Percentiles rank a stretch among this genome's conserved stretches.
Conservation (phyloP, 2,888 invertebrate genomes). For the Artemia sinica region DNA sequence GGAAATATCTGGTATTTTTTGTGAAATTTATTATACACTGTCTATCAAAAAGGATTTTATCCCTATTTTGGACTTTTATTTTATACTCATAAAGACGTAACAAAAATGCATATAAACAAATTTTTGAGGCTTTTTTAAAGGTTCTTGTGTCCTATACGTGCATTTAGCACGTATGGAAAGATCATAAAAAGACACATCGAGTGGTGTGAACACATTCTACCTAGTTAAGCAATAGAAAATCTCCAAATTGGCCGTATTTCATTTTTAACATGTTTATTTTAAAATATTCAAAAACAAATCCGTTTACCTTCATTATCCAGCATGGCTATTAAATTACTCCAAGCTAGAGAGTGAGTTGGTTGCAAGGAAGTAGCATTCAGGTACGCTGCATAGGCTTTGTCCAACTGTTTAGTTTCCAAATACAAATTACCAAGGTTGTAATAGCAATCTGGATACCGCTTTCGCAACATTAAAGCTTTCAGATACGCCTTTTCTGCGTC, state of each 20-base stretch:
- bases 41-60: no score
- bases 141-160: no score
- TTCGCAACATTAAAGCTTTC: slow-evolving; percentile 55
- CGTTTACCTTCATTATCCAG: slow-evolving; percentile 50
- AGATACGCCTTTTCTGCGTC: slow-evolving; percentile 62
- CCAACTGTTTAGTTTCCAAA: slow-evolving; percentile 52
- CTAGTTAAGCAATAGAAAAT: background rate
- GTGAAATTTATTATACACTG: no score
- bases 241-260: background rate
- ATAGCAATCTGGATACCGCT: slow-evolving; percentile 72
- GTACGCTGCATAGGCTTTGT: slow-evolving; percentile 64
- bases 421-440: slow-evolving; percentile 90
- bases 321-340: slow-evolving; percentile 78
- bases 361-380: slow-evolving; percentile 56
- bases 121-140: no score
- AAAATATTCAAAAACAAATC: no score
- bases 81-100: no score
- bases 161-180: no score
- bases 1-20: no score
- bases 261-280: background rate
- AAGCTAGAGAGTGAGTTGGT: slow-evolving; percentile 62
- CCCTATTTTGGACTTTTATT: no score
- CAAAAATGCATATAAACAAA: no score
- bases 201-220: no score
- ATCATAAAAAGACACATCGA: no score